Percentiles rank a stretch among this genome's conserved stretches.
phyloP scores from a whole-genome alignment of 2,888 invertebrate genomes.

The Branchellion lobata region DNA sequence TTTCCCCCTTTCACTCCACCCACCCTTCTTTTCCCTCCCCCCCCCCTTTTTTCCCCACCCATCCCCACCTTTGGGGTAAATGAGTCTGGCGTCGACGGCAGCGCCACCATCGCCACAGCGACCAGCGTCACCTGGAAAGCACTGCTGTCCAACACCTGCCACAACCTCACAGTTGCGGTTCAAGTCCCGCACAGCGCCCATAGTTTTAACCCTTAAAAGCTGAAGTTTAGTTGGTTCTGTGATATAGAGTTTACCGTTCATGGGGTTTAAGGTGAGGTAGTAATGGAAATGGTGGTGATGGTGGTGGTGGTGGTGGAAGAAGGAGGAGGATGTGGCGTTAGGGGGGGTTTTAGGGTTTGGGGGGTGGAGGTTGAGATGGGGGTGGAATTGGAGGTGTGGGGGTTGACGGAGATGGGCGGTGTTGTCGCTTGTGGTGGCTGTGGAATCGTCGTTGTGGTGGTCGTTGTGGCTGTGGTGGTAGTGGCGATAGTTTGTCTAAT shows the following conservation, averaged over 20 bases:
- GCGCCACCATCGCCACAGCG: conserved; percentile 93
- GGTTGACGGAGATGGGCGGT: not conserved
- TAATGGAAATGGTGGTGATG: conserved; percentile 78
- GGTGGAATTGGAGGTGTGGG: not conserved
- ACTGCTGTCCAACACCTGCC: conserved; percentile 90
- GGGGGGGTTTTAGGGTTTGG: not conserved
- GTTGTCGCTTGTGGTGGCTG: not conserved
- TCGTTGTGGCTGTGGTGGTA: not conserved
- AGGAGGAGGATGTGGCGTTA: not conserved
- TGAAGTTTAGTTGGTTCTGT: conserved; percentile 76
- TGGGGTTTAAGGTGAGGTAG: conserved; percentile 90
- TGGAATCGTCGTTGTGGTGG: not conserved
- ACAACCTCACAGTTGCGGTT: conserved; percentile 83
- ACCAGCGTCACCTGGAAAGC: conserved; percentile 67
- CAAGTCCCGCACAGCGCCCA: conserved; percentile 61
- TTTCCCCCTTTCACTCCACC: too few relatives aligned
- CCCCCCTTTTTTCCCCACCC: not conserved
- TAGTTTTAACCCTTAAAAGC: conserved; percentile 60
- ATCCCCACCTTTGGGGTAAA: conserved; percentile 84
- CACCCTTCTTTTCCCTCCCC: too few relatives aligned
- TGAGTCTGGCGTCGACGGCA: conserved; percentile 84
- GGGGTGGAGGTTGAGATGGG: not conserved
- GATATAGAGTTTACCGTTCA: conserved; percentile 91
- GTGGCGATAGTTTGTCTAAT: not conserved
- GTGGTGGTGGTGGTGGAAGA: not conserved